Evolutionary conservation across 2,797 vertebrate genomes (phyloP), one percentile per base, ranked within the genome.

Genomic region (Argyrosomus regius): DNA sequence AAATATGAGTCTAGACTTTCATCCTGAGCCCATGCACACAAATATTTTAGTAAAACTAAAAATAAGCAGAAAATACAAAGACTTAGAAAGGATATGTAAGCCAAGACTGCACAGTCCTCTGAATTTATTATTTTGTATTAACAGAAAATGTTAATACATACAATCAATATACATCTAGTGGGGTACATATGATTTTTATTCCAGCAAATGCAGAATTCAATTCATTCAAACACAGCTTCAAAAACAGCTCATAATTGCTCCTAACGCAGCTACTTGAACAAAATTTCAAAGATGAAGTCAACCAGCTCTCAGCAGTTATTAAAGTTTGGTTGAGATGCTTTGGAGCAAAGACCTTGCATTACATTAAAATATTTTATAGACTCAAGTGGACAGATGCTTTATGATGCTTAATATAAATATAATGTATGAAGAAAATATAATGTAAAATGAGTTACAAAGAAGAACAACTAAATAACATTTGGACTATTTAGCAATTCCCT

Each of bases 1-100:
- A 78, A 85, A 74, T 82, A 78, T 78, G 67, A 71, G 80, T 78
- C 69, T 58, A 68, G 75, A 83, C 67, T 75, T 82, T 79, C 57
- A 77, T 84, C 57, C 63, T 61, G 13, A 77, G 65, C 54, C 22
- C 35, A 41, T 22, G 72, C 39, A 50, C 26, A 56, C 48, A 70
- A 58, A 20, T 77, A 41, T 74, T 72, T 53, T 17, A 54, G 59
- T 41, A 17, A 17, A 74, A 45, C 48, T 72, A 54, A 72, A 65
- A 77, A 82, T 54, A 78, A 68, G n/a, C 12, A 20, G 45, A 24
- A 58, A 68, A 41, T 2, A 52, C 7, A 26, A 54, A 59, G n/a
- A 71, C 16, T 43, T 45, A 64, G 48, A 35, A 35, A 35, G 72
- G 3, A 74, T 26, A 1, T 41, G 28, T 31, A 22, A 65, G 54